These are phyloP conservation scores for Thalassophryne amazonica DNA, from an alignment of 2,797 vertebrate genomes.

Conservation along the genomic window DNA sequence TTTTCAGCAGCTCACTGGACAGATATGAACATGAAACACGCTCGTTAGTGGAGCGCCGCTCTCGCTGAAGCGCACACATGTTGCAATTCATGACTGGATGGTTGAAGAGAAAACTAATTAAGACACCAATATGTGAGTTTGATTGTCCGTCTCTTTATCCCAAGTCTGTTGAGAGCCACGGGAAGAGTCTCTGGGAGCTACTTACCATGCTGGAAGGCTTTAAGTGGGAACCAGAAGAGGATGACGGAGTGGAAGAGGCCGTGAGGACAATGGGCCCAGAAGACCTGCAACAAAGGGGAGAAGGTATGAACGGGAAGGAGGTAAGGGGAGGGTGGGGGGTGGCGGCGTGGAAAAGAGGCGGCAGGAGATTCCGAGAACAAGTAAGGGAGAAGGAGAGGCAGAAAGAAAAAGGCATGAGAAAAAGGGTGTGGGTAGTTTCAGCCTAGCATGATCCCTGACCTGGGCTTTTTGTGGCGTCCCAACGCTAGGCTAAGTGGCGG, in stretches of 20 bases:
- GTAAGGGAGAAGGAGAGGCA: constrained; percentile 78
- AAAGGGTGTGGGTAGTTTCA: constrained; percentile 81
- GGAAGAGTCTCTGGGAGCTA: constrained; percentile 66
- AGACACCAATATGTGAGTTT: constrained; percentile 68
- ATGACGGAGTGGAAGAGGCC: constrained; percentile 99
- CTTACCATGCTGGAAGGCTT: constrained; percentile 98
- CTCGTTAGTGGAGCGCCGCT: constrained; percentile 33
- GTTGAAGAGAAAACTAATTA: constrained; percentile 66
- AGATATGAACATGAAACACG: neutral
- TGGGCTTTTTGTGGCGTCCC: constrained; percentile 85
- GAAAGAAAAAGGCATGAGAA: constrained; percentile 84
- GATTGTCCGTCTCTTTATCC: constrained; percentile 57
- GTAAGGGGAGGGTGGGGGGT: constrained; percentile 58
- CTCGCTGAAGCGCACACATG: constrained; percentile 48
- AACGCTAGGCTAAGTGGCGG: constrained; percentile 90
- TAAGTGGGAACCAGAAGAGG: constrained; percentile 99
- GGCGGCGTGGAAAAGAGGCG: constrained; percentile 55
- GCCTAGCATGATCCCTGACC: constrained; percentile 91
- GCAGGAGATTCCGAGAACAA: constrained; percentile 75
- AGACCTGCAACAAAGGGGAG: constrained; percentile 86
- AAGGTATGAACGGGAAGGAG: constrained; percentile 77
- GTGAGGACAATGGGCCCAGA: constrained; percentile 99
- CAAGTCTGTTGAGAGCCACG: constrained; percentile 29
- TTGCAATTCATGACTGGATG: constrained; percentile 60
- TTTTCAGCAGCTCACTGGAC: constrained; percentile 3